Evolutionary conservation across 64 coral and sea anemone genomes (phyloP).

Genomic region (Pachyseris speciosa): DNA sequence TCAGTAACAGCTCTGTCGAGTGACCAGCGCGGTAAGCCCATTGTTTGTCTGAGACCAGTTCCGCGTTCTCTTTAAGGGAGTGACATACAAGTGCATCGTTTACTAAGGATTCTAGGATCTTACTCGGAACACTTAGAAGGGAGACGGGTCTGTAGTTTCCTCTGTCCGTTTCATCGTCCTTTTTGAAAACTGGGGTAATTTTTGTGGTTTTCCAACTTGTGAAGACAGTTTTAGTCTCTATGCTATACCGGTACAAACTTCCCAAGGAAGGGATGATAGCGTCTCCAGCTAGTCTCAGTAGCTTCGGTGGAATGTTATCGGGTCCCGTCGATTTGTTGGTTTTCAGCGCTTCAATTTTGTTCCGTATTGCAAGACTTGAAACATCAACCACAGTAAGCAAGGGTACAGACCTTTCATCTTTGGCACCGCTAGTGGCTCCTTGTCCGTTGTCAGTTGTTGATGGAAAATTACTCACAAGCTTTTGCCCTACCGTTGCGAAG

Average conservation of each 20-base stretch:
- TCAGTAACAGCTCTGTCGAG: constrained; percentile 25
- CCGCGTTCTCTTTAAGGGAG: neutral
- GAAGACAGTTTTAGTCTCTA: neutral
- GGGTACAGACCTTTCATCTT: no score
- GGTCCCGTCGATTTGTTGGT: neutral
- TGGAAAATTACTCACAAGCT: neutral
- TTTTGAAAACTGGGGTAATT: constrained; percentile 12
- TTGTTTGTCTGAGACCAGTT: constrained; percentile 7
- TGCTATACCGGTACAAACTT: neutral
- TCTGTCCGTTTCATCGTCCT: neutral
- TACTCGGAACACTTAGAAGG: constrained; percentile 26
- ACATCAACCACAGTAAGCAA: no score
- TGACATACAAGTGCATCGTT: constrained; percentile 28
- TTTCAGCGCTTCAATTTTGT: neutral
- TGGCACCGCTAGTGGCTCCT: neutral
- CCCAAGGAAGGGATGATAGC: constrained; percentile 5
- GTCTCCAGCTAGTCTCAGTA: constrained; percentile 14
- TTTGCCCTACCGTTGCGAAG: neutral
- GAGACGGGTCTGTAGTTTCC: neutral
- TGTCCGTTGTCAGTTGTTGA: no score
- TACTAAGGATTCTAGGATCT: constrained; percentile 17
- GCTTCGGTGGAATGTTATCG: constrained; percentile 16
- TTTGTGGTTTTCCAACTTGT: neutral
- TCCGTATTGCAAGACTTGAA: neutral
- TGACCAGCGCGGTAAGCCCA: constrained; percentile 32